These are phyloP conservation scores for Lingula anatina DNA, from an alignment of 2,888 invertebrate genomes.

Conservation along the genomic window DNA sequence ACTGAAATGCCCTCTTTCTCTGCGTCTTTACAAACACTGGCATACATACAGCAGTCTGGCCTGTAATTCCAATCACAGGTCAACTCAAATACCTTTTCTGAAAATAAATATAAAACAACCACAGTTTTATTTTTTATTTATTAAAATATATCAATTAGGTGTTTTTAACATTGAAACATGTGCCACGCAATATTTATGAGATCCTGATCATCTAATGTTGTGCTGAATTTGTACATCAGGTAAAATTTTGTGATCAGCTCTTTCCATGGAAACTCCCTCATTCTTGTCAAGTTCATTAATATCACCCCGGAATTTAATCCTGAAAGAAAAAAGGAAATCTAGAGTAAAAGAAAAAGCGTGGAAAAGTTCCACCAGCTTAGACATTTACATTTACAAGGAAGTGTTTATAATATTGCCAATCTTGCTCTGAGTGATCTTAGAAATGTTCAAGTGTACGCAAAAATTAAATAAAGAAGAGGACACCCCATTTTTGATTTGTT, in stretches of 20 bases:
- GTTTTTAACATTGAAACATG: constrained; percentile 67
- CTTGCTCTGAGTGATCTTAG: no score
- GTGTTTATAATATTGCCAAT: no score
- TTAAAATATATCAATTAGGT: background rate
- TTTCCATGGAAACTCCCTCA: constrained; percentile 82
- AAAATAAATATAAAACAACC: no score
- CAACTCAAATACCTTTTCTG: constrained; percentile 87
- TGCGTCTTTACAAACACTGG: constrained; percentile 73
- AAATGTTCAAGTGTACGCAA: no score
- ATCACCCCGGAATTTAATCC: constrained; percentile 96
- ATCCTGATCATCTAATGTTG: constrained; percentile 97
- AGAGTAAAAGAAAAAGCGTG: no score
- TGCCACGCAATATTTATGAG: constrained; percentile 86
- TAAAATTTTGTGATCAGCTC: constrained; percentile 78
- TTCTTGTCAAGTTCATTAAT: constrained; percentile 92
- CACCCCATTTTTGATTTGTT: no score
- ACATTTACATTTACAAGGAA: no score
- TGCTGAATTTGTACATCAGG: constrained; percentile 72
- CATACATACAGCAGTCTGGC: constrained; percentile 94
- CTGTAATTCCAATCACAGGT: no score
- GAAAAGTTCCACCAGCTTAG: no score
- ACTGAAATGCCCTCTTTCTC: constrained; percentile 71
- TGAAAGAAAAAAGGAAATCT: no score
- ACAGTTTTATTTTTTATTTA: constrained; percentile 41
- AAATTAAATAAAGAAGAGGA: no score